Evolutionary conservation across 1,140 invertebrate genomes (phyloP).

Genomic region (Amyelois transitella): DNA sequence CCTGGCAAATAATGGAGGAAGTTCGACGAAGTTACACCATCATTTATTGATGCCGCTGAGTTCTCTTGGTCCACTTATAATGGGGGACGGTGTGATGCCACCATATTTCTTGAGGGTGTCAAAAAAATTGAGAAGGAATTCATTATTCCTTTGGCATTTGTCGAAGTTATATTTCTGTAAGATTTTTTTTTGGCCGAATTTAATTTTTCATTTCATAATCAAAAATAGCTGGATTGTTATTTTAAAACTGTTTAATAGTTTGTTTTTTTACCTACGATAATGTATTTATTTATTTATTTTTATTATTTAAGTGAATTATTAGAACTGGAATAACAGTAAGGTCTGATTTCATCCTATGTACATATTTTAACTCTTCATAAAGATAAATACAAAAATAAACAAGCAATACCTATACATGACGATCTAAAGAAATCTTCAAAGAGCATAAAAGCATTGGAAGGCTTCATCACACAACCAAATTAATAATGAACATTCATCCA

Average conservation of each 20-base stretch:
- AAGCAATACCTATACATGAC: too few relatives aligned
- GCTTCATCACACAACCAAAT: neutral
- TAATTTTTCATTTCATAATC: neutral
- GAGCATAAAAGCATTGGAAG: neutral
- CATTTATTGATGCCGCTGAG: neutral
- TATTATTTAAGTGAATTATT: too few relatives aligned
- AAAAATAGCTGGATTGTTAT: too few relatives aligned
- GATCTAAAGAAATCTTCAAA: too few relatives aligned
- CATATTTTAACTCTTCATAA: too few relatives aligned
- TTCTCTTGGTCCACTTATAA: neutral
- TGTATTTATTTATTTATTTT: too few relatives aligned
- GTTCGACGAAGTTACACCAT: conserved; percentile 1
- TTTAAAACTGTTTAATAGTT: neutral
- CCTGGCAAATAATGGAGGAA: neutral
- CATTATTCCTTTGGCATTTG: neutral
- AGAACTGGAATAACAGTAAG: too few relatives aligned
- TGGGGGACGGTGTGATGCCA: neutral
- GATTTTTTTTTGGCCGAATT: neutral
- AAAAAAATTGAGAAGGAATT: conserved; percentile 2
- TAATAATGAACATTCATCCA: neutral
- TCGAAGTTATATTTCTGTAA: too few relatives aligned
- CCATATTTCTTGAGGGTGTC: conserved; percentile 5
- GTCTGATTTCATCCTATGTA: too few relatives aligned
- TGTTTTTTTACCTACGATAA: too few relatives aligned
- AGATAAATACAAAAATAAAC: too few relatives aligned